Evolutionary conservation across 2,113 vertebrate genomes (phyloP), one percentile per base, ranked within the genome.

Genomic region (Zosterops hypoxanthus): DNA sequence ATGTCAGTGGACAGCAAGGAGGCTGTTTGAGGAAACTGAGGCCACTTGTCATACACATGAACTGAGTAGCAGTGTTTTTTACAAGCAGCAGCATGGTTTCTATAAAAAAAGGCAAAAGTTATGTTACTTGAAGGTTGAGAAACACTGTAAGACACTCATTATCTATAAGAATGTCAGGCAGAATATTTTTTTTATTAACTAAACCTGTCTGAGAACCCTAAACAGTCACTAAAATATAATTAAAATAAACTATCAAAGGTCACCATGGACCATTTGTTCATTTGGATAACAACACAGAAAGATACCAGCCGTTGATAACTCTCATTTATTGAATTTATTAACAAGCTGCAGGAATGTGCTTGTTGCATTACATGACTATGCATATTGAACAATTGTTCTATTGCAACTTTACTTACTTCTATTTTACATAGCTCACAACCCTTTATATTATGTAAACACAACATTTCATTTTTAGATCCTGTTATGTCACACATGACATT

Each of bases 241-340:
- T 89, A 80, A 94, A 92, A 94, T 80, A 76, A 83, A 83, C 85
- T 86, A 95, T 80, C 76, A 90, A 96, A 97, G 91, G 96, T 97
- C 90, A 93, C 82, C 79, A 84, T 28, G 81, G 47, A 91, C 83
- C 80, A 75, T 82, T 93, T 96, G 69, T 82, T 96, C 71, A 90
- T 59, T 66, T 64, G 86, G 92, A 78, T 61, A 91, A 95, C 71
- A 79, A 46, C 82, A 80, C 46, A 95, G 44, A 78, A 66, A 92
- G 94, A 96, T 95, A 87, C 25, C 75, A 94, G 76, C 39, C 7
- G 17, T 16, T 95, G 95, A 97, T 97, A 97, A 88, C 14, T 79
- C 61, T 76, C n/a, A 59, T 55, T 94, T 95, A 72, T 49, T 94
- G 92, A 84, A 93, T 88, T 95, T 94, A 96, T 92, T 96, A 95